phyloP scores from a whole-genome alignment of 2,113 vertebrate genomes.

The Albula goreensis region DNA sequence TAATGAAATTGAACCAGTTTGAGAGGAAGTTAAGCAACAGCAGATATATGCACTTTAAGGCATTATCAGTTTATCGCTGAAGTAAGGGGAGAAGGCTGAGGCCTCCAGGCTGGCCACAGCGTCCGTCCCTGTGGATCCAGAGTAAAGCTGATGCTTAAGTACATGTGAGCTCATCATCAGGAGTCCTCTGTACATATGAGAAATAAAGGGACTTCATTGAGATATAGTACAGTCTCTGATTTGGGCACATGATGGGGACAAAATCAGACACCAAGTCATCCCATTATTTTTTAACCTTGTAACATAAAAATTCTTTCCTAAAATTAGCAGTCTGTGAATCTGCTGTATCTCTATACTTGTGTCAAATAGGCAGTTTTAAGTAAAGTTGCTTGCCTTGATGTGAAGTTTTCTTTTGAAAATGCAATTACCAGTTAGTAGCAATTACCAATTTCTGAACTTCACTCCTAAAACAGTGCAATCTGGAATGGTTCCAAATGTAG shows the following conservation, averaged over 20 bases:
- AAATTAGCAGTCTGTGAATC: no score
- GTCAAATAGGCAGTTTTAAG: not conserved
- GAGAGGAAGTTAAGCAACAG: not conserved
- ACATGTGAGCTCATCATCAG: no score
- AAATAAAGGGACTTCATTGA: no score
- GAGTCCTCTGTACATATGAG: no score
- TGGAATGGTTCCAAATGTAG: slow-evolving; percentile 20
- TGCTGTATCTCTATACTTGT: not conserved
- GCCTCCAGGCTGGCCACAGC: not conserved
- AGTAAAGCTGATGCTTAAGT: no score
- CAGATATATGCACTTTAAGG: not conserved
- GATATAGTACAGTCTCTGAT: no score
- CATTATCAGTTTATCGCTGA: not conserved
- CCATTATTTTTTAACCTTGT: no score
- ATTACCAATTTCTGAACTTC: not conserved
- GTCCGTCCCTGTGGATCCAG: not conserved
- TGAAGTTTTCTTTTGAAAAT: no score
- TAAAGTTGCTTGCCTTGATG: not conserved
- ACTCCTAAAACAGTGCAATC: not conserved
- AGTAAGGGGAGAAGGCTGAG: not conserved
- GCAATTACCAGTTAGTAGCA: not conserved
- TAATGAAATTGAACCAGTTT: not conserved
- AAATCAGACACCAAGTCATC: no score
- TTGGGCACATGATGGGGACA: no score
- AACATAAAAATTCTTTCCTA: not conserved